phyloP scores from a whole-genome alignment of 1,140 invertebrate species.

The Drosophila leontia region DNA sequence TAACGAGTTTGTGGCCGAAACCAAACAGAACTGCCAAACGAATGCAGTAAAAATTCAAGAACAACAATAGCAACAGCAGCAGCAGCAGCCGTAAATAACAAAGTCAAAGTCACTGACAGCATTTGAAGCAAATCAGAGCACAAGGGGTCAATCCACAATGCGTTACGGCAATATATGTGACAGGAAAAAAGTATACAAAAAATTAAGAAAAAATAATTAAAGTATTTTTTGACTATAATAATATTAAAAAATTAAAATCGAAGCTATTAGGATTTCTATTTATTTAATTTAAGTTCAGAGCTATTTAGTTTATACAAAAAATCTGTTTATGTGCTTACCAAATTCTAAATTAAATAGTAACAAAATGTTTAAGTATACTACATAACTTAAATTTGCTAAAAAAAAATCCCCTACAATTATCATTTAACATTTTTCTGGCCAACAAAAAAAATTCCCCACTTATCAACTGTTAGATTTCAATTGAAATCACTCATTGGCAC shows the following conservation, averaged over 20 bases:
- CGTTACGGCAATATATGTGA: background rate
- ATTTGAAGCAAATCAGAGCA: slow-evolving; percentile 40
- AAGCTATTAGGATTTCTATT: background rate
- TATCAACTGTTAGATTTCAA: slow-evolving; percentile 34
- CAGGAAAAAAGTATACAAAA: background rate
- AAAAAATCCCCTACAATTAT: background rate
- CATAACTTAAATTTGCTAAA: no score
- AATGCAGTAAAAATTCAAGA: slow-evolving; percentile 27
- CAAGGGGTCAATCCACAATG: slow-evolving; percentile 11
- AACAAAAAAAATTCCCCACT: background rate
- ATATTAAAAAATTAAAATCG: background rate
- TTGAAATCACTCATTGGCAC: slow-evolving; percentile 45
- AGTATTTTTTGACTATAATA: background rate
- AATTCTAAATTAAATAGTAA: background rate
- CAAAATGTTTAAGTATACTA: background rate
- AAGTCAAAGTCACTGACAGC: slow-evolving; percentile 52
- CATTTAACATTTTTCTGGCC: background rate
- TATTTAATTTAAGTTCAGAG: background rate
- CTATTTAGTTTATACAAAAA: background rate
- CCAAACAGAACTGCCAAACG: slow-evolving; percentile 13
- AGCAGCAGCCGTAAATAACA: slow-evolving; percentile 31
- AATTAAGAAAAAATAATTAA: no score
- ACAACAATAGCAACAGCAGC: slow-evolving; percentile 9
- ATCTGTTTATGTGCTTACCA: background rate
- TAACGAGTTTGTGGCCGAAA: slow-evolving; percentile 62